Conservation (phyloP, 1,140 invertebrate species). For the Rhopalosiphum padi region DNA sequence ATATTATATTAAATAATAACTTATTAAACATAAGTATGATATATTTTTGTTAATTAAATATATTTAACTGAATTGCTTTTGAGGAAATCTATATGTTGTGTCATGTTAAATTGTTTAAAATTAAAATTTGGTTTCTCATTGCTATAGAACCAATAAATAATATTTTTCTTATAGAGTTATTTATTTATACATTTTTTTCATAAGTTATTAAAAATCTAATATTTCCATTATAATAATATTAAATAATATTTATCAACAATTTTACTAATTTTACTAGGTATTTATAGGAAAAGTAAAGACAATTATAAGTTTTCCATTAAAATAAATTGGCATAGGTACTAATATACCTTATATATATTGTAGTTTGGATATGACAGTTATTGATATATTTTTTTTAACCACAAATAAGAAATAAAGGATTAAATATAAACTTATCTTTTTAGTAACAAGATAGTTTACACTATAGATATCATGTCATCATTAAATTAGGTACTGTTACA, state of each 20-base stretch:
- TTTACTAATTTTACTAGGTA: neutral
- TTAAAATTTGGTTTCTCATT: neutral
- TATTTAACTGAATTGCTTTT: neutral
- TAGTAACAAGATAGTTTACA: slow-evolving; percentile 3
- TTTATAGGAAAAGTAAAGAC: neutral
- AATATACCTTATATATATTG: neutral
- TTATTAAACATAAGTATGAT: neutral
- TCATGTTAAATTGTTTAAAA: neutral
- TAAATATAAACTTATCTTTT: slow-evolving; percentile 54
- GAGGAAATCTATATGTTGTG: no score
- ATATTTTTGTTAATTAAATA: neutral
- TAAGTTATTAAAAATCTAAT: neutral
- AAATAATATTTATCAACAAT: neutral
- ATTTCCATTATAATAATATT: neutral
- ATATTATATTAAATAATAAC: neutral
- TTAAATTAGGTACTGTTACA: slow-evolving; percentile 12
- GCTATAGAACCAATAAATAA: neutral
- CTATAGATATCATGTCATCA: neutral
- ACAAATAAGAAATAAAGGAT: neutral
- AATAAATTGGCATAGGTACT: neutral
- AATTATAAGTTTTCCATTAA: neutral
- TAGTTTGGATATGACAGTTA: neutral
- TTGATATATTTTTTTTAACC: neutral
- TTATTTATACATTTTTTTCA: neutral
- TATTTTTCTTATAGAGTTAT: neutral